Percentiles rank a stretch among this genome's conserved stretches.
These are phyloP conservation scores for Phyllotreta cruciferae DNA, from an alignment of 2,888 invertebrate genomes.

Conservation along the genomic window DNA sequence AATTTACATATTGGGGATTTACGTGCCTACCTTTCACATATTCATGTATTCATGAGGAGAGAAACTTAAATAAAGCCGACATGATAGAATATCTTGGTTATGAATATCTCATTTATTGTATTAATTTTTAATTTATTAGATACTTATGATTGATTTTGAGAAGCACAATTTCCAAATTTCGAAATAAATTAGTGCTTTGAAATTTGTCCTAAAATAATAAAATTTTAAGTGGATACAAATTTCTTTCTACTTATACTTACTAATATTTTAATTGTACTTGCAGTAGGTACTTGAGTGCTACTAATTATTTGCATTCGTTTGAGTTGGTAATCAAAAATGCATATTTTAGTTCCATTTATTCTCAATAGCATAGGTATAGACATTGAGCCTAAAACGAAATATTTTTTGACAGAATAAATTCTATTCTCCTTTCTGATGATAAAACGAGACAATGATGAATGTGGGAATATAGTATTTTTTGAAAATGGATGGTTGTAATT, in stretches of 20 bases:
- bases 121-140: background rate
- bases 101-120: conserved; percentile 15
- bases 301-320: too few relatives aligned
- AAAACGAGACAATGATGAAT: conserved; percentile 37
- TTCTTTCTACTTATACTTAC: too few relatives aligned
- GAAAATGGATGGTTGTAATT: conserved; percentile 36
- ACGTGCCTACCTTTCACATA: conserved; percentile 29
- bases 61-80: conserved; percentile 22
- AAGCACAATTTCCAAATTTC: background rate
- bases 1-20: conserved; percentile 33
- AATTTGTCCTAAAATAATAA: background rate
- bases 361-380: too few relatives aligned
- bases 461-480: conserved; percentile 27
- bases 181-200: background rate
- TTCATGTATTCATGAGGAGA: conserved; percentile 29
- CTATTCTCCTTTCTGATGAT: conserved; percentile 24
- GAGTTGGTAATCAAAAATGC: too few relatives aligned
- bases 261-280: too few relatives aligned
- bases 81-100: conserved; percentile 15
- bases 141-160: conserved; percentile 1
- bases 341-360: too few relatives aligned
- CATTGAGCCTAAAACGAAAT: too few relatives aligned
- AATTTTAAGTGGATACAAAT: too few relatives aligned
- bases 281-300: too few relatives aligned
- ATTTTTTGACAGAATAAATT: conserved; percentile 25